Evolutionary conservation across 1,140 invertebrate species (phyloP).

Genomic region (Anastrepha ludens): DNA sequence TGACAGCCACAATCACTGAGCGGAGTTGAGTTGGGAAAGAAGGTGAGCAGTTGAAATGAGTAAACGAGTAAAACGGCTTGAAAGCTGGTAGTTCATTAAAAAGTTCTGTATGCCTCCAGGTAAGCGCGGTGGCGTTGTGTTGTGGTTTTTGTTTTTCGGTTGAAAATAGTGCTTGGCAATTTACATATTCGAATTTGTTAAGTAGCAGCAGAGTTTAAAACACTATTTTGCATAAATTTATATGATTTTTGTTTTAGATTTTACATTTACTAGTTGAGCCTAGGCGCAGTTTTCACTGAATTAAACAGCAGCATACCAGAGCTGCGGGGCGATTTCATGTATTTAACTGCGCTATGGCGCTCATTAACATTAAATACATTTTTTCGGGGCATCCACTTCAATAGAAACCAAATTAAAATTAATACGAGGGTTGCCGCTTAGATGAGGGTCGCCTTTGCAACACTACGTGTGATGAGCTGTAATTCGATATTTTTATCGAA

Average conservation of each 20-base stretch:
- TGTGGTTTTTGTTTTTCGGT: neutral
- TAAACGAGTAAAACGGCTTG: neutral
- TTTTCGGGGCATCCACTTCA: too few relatives aligned
- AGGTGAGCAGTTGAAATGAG: neutral
- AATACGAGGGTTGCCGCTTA: too few relatives aligned
- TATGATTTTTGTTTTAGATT: neutral
- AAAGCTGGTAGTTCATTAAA: constrained; percentile 43
- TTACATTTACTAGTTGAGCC: neutral
- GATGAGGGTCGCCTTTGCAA: too few relatives aligned
- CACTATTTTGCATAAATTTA: neutral
- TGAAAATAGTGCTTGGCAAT: constrained; percentile 23
- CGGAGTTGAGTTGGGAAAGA: too few relatives aligned
- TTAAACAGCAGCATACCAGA: neutral
- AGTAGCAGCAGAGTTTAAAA: neutral
- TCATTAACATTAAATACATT: neutral
- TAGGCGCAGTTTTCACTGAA: neutral
- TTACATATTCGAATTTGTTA: neutral
- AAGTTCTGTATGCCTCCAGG: neutral
- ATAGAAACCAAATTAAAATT: too few relatives aligned
- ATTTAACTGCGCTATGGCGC: neutral
- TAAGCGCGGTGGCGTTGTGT: neutral
- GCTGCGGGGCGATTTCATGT: constrained; percentile 14
- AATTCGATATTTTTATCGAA: too few relatives aligned
- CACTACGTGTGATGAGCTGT: too few relatives aligned
- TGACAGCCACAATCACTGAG: constrained; percentile 2